phyloP scores from a whole-genome alignment of 2,797 vertebrate genomes.

The Loris lydekkerianus region DNA sequence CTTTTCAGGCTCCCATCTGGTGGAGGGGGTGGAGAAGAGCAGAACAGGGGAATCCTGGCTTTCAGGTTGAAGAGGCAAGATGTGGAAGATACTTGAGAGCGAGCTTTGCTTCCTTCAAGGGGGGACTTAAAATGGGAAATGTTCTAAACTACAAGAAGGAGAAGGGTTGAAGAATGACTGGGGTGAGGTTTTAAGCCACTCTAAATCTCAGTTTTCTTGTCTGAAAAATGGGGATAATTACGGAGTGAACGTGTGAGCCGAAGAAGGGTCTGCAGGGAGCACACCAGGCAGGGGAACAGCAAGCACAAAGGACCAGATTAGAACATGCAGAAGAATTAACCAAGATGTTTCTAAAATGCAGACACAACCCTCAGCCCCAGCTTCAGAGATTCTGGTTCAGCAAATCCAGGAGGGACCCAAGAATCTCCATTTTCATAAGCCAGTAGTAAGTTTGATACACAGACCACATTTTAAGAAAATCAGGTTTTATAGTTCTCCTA shows the following conservation, averaged over 20 bases:
- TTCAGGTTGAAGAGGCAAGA: not conserved
- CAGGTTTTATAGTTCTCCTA: not conserved
- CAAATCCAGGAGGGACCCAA: not conserved
- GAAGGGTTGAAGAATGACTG: not conserved
- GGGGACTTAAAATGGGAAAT: not conserved
- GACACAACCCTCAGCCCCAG: not conserved
- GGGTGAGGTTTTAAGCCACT: not conserved
- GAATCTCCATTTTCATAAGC: not conserved
- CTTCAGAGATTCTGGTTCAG: not conserved
- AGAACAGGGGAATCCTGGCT: not conserved
- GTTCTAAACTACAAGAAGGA: not conserved
- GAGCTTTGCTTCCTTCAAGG: not conserved
- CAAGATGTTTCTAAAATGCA: not conserved
- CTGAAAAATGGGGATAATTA: not conserved
- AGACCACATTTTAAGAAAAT: not conserved
- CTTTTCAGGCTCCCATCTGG: not conserved
- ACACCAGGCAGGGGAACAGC: not conserved
- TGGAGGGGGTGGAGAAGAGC: rapidly evolving
- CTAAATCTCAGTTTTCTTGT: not conserved
- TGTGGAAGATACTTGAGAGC: not conserved
- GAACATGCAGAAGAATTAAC: not conserved
- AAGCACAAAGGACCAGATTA: not conserved
- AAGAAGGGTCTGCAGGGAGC: not conserved
- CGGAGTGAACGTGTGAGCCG: not conserved
- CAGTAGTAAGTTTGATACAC: not conserved